These are phyloP conservation scores for Pluvianellus socialis DNA, from an alignment of 2,113 vertebrate species.

Conservation along the genomic window DNA sequence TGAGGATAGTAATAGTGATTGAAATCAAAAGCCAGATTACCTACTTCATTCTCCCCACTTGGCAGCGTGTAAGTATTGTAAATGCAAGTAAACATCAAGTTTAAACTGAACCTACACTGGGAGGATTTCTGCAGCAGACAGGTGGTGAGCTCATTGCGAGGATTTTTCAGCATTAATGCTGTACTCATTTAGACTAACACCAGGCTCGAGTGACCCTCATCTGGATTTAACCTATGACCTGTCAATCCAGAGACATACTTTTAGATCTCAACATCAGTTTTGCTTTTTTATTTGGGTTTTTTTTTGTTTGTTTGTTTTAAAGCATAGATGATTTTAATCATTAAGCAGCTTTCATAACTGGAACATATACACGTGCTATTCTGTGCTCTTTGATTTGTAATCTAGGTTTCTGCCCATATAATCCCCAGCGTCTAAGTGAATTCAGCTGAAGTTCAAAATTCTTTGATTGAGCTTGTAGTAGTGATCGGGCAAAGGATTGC, in stretches of 20 bases:
- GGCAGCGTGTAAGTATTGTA: background rate
- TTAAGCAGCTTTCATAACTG: slow-evolving; percentile 56
- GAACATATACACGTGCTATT: background rate
- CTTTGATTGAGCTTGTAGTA: background rate
- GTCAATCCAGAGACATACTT: slow-evolving; percentile 44
- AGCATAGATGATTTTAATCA: slow-evolving; percentile 32
- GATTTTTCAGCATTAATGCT: slow-evolving; percentile 54
- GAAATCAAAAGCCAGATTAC: slow-evolving; percentile 43
- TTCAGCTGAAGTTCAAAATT: slow-evolving; percentile 19
- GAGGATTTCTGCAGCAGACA: slow-evolving; percentile 38
- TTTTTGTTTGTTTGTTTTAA: background rate
- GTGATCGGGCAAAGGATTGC: background rate
- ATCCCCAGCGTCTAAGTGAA: background rate
- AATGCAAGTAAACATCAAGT: slow-evolving; percentile 30
- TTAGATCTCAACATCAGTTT: background rate
- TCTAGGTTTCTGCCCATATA: slow-evolving; percentile 31
- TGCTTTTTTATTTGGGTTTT: background rate
- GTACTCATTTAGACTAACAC: slow-evolving; percentile 50
- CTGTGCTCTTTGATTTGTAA: slow-evolving; percentile 19
- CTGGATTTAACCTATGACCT: slow-evolving; percentile 62
- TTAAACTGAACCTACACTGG: background rate
- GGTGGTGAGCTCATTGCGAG: slow-evolving; percentile 58
- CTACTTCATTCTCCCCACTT: background rate
- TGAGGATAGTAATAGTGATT: background rate
- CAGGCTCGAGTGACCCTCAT: slow-evolving; percentile 62